Conservation (phyloP, 92 coral and sea anemone genomes). For the Epizoanthus fatuus region DNA sequence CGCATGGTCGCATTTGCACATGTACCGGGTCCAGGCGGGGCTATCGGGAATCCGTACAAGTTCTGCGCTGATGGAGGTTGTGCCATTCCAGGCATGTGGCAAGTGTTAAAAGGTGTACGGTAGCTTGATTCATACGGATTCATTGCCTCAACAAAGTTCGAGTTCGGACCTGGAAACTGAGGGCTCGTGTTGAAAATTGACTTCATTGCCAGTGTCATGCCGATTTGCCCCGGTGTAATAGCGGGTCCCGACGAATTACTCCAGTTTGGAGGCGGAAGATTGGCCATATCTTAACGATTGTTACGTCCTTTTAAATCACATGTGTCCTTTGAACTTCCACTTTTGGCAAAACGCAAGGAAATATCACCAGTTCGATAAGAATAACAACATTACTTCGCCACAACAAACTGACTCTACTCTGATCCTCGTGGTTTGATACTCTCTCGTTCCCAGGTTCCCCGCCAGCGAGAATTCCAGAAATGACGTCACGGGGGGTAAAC, state of each 20-base stretch:
- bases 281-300: constrained; percentile 52
- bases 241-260: constrained; percentile 22
- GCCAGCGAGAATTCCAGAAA: neutral
- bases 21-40: neutral
- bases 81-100: constrained; percentile 7
- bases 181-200: neutral
- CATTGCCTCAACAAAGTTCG: constrained; percentile 8
- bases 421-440: constrained; percentile 6
- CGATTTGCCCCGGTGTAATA: constrained; percentile 25
- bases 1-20: too few relatives aligned
- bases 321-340: too few relatives aligned
- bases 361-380: neutral
- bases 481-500: neutral
- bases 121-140: neutral
- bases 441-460: constrained; percentile 20
- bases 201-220: constrained; percentile 37
- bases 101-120: neutral
- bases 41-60: constrained; percentile 30
- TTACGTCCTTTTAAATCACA: too few relatives aligned
- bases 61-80: neutral
- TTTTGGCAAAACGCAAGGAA: neutral
- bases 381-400: neutral
- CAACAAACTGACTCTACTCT: neutral
- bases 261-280: constrained; percentile 82
- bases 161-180: neutral